Base-by-base conservation (phyloP, 1,140 invertebrate genomes). In the Chymomyza costata region DNA sequence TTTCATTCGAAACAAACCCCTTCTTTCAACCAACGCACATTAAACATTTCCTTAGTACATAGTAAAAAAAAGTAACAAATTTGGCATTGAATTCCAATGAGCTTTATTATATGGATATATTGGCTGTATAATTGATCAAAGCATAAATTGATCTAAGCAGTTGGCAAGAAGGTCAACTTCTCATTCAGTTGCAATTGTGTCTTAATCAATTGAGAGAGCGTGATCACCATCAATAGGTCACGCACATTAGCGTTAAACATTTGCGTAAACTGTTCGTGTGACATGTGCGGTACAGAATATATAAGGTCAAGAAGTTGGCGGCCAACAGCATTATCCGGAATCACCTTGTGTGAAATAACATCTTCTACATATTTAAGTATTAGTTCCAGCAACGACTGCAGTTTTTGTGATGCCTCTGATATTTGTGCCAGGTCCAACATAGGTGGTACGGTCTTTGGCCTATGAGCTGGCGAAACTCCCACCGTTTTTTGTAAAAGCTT, bases 161-260 rank as follows among this genome's bases (percentile, higher is more conserved):
- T 83, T 17, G 93, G 93, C 30, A 95, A 87, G 49, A 94, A 88
- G 3, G 93, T 95, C 2, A 99, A 88, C 86, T 98, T 98, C 87
- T 98, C 97, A 85, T 97, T 97, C 14, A 99, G 88, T 81, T 96
- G 94, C 59, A 98, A 88, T 87, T 99, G 96, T 5, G 95, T 96
- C 87, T 97, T 96, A 59, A 96, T 96, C n/a, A 99, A 88, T 84
- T 98, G 96, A 6, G 96, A 94, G 16, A 99, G 88, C 30, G 97
- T 97, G 60, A 97, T 92, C 38, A 98, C 96, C 97, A 98, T 97
- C 34, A 99, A 87, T 53, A 98, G 89, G 89, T 99, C 97, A 87
- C 98, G 98, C 78, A 98, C 94, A 85, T 97, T 97, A 62, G 95
- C 94, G 73, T 97, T 97, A 81, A 98, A 93, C 93, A 98, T 97